A percentile compares a stretch with the other conserved stretches of the same genome.
These are phyloP conservation scores for Stenotaenia linearis DNA, from an alignment of 2,888 invertebrate genomes.

Conservation along the genomic window DNA sequence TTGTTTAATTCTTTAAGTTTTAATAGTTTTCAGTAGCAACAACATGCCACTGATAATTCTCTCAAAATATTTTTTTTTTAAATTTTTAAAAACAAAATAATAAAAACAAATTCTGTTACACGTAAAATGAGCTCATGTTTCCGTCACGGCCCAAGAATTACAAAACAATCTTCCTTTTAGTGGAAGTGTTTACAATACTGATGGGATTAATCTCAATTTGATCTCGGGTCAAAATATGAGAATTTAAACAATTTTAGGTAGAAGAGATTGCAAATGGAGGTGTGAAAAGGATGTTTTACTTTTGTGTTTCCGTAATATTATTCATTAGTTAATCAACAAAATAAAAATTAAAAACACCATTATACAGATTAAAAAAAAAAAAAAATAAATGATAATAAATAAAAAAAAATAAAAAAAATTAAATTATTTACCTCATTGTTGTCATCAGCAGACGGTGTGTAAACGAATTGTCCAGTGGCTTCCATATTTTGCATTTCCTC, in stretches of 20 bases:
- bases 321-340: not conserved
- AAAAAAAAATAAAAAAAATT: too few relatives aligned
- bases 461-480: slow-evolving; percentile 52
- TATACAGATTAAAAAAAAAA: not conserved
- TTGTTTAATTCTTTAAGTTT: not conserved
- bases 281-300: not conserved
- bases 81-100: not conserved
- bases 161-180: not conserved
- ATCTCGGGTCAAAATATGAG: not conserved
- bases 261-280: not conserved
- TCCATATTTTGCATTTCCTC: slow-evolving; percentile 65
- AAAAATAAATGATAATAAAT: too few relatives aligned
- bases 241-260: not conserved
- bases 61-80: not conserved
- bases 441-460: slow-evolving; percentile 39
- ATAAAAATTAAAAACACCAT: not conserved
- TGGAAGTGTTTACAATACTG: not conserved
- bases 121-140: not conserved
- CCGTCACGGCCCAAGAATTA: not conserved
- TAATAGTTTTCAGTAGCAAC: not conserved
- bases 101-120: not conserved
- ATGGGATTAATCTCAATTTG: not conserved
- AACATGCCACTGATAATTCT: not conserved
- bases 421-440: not conserved
- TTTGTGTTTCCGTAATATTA: not conserved